A percentile compares a stretch with the other conserved stretches of the same genome.
Conservation (phyloP, 2,797 vertebrate species). For the Cichlasoma orientale region DNA sequence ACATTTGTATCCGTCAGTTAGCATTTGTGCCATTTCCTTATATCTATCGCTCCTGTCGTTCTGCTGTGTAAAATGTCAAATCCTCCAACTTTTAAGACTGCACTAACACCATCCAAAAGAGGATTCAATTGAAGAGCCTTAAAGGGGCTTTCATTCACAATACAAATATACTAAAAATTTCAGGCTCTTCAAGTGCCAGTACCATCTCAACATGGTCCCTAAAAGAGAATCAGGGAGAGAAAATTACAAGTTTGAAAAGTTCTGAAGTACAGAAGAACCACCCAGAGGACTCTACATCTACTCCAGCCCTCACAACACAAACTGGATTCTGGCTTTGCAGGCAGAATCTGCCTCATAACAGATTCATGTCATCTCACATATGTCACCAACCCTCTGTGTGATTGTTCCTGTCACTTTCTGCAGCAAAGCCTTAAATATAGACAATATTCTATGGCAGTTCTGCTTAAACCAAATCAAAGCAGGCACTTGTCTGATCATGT, state of each 20-base stretch:
- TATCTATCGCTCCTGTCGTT: background rate
- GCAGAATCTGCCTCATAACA: slow-evolving; percentile 31
- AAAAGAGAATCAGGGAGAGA: background rate
- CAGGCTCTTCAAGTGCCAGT: background rate
- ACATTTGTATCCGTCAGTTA: background rate
- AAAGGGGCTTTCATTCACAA: background rate
- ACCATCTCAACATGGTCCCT: background rate
- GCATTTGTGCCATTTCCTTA: background rate
- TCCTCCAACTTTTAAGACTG: background rate
- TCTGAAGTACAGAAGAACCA: background rate
- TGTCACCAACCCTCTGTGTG: background rate
- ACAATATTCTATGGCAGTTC: background rate
- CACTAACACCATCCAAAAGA: background rate
- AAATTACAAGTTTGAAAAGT: background rate
- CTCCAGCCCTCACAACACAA: slow-evolving; percentile 4
- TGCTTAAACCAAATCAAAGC: background rate
- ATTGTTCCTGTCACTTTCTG: slow-evolving; percentile 10
- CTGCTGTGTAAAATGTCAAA: background rate
- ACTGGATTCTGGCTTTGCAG: background rate
- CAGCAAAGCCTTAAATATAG: slow-evolving; percentile 17
- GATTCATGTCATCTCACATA: slow-evolving; percentile 32
- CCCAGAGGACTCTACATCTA: background rate
- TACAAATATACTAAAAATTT: background rate
- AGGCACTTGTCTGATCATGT: slow-evolving; percentile 3
- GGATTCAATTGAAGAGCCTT: background rate